Conservation (phyloP, 2,888 invertebrate genomes). For the Tanypteryx hageni region DNA sequence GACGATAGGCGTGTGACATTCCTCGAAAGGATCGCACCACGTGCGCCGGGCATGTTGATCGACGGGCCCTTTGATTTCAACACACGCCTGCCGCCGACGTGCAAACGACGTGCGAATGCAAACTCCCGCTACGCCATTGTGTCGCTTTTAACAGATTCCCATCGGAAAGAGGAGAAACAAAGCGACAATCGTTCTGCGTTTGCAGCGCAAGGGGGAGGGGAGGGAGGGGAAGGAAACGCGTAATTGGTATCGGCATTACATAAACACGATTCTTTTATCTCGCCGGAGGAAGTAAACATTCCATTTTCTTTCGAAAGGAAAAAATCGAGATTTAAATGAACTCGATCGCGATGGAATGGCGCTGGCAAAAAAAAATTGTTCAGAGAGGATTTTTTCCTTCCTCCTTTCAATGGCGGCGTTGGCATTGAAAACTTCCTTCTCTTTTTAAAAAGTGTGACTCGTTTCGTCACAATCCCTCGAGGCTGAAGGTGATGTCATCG, state of each 20-base stretch:
- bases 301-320: neutral
- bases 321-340: neutral
- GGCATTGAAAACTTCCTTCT: neutral
- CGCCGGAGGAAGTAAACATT: neutral
- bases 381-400: neutral
- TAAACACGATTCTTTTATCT: neutral
- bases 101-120: neutral
- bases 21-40: neutral
- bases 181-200: no score
- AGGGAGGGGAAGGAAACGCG: neutral
- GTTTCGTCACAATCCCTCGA: neutral
- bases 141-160: neutral
- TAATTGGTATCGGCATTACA: neutral
- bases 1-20: slow-evolving; percentile 16
- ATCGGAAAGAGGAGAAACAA: neutral
- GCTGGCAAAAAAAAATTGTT: neutral
- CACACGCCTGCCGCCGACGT: neutral
- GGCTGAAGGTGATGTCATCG: slow-evolving; percentile 6
- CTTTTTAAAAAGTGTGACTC: neutral
- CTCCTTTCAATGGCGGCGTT: neutral
- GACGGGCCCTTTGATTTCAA: neutral
- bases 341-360: neutral
- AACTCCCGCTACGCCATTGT: neutral
- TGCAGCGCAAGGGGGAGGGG: no score
- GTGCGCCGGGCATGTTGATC: neutral